Percentiles rank a stretch among this genome's conserved stretches.
Evolutionary conservation across 2,888 invertebrate genomes (phyloP).

Genomic region (Molorchus minor): DNA sequence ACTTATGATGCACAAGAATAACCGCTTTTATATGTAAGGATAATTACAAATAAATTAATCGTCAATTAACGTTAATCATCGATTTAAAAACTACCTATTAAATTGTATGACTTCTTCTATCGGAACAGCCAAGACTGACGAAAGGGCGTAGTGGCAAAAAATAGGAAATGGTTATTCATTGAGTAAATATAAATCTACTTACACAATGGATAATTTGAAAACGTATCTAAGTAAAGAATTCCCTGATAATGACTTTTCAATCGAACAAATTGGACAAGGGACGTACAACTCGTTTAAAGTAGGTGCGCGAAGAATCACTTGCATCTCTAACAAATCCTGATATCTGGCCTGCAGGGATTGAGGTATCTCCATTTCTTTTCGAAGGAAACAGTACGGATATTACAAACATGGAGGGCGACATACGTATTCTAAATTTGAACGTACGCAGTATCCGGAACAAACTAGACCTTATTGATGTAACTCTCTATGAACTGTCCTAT

Average conservation of each 20-base stretch:
- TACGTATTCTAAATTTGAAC: too few relatives aligned
- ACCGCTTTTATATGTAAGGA: too few relatives aligned
- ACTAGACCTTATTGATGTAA: too few relatives aligned
- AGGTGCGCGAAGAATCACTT: neutral
- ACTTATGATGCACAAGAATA: too few relatives aligned
- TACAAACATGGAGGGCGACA: too few relatives aligned
- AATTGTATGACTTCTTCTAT: too few relatives aligned
- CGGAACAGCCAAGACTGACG: conserved; percentile 36
- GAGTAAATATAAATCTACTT: neutral
- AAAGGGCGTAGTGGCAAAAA: neutral
- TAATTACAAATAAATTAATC: too few relatives aligned
- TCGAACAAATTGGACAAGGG: neutral
- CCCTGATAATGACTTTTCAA: neutral
- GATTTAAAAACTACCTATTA: too few relatives aligned
- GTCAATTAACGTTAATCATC: too few relatives aligned
- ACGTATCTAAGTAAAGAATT: neutral
- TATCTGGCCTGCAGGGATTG: neutral
- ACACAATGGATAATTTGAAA: neutral
- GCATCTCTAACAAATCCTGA: neutral
- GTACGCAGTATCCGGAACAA: too few relatives aligned
- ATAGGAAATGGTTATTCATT: neutral
- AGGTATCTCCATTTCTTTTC: neutral
- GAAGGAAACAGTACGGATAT: neutral
- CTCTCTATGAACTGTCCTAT: too few relatives aligned
- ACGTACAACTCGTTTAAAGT: conserved; percentile 1